Conservation (phyloP, 2,888 invertebrate genomes). For the Athalia rosae region DNA sequence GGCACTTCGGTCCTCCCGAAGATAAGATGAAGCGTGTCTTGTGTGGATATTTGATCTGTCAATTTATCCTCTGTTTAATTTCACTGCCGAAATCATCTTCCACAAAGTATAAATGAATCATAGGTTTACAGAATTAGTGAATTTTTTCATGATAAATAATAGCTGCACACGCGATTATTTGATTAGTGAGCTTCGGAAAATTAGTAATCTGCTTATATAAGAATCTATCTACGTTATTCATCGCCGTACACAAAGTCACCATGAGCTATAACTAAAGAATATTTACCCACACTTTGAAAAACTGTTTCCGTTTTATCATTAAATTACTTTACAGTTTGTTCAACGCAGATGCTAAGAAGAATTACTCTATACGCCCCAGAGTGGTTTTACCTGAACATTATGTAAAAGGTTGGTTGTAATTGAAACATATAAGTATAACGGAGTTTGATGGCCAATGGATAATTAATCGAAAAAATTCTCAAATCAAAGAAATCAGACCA, state of each 20-base stretch:
- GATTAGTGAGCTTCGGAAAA: not conserved
- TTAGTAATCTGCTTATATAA: not conserved
- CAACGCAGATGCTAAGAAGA: slow-evolving; percentile 57
- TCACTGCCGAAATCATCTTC: slow-evolving; percentile 54
- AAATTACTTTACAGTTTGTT: slow-evolving; percentile 53
- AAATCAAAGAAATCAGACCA: slow-evolving; percentile 83
- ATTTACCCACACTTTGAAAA: not conserved
- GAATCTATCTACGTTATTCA: not conserved
- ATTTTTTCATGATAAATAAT: not conserved
- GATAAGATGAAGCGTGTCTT: slow-evolving; percentile 62
- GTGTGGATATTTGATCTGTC: slow-evolving; percentile 54
- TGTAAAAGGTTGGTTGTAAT: slow-evolving; percentile 80
- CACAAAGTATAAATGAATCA: slow-evolving; percentile 55
- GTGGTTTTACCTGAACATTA: slow-evolving; percentile 84
- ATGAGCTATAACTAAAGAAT: too few relatives aligned
- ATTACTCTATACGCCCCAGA: slow-evolving; percentile 78
- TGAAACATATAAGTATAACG: slow-evolving; percentile 5
- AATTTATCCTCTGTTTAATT: slow-evolving; percentile 51
- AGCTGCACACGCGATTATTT: not conserved
- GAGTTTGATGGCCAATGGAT: too few relatives aligned
- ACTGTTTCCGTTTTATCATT: not conserved
- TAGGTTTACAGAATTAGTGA: not conserved
- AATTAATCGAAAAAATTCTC: not conserved
- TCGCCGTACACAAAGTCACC: too few relatives aligned
- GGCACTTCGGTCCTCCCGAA: slow-evolving; percentile 52